Percentiles rank a stretch among this genome's conserved stretches.
Evolutionary conservation across 2,113 vertebrate genomes (phyloP).

Genomic region (Prionailurus bengalensis): DNA sequence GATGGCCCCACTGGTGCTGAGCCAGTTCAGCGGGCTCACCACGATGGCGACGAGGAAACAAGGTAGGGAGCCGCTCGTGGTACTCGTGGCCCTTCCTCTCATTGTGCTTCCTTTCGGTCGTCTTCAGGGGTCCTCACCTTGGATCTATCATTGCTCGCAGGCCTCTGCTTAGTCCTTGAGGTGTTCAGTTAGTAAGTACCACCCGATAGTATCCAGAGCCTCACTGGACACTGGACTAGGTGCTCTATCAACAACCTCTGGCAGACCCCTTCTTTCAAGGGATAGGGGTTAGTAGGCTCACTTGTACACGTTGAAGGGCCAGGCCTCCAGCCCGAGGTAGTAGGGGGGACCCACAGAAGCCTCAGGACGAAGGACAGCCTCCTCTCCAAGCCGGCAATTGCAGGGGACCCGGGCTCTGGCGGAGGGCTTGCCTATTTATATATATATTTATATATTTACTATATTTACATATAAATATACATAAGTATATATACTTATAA

Average conservation of each 20-base stretch:
- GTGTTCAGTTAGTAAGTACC: constrained; percentile 88
- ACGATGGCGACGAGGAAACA: constrained; percentile 91
- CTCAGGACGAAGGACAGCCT: fast-evolving
- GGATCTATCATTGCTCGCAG: constrained; percentile 82
- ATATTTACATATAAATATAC: background rate
- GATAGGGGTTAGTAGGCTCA: background rate
- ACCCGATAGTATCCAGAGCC: constrained; percentile 78
- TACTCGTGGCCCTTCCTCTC: constrained; percentile 92
- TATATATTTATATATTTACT: background rate
- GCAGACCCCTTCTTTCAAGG: background rate
- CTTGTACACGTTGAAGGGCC: background rate
- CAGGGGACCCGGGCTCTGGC: background rate
- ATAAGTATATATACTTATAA: background rate
- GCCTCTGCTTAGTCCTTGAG: constrained; percentile 83
- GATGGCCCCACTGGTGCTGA: constrained; percentile 87
- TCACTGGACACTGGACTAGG: background rate
- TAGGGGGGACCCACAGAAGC: background rate
- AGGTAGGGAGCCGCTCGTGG: constrained; percentile 88
- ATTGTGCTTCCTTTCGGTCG: constrained; percentile 92
- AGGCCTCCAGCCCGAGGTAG: too few species aligned
- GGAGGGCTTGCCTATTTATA: background rate
- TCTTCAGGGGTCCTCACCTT: constrained; percentile 91
- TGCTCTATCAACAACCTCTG: background rate
- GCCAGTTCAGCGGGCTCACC: constrained; percentile 87
- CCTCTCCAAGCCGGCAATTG: background rate